Percentiles rank a stretch among this genome's conserved stretches.
Evolutionary conservation across 2,888 invertebrate genomes (phyloP).

Genomic region (Oxycera nigricornis): DNA sequence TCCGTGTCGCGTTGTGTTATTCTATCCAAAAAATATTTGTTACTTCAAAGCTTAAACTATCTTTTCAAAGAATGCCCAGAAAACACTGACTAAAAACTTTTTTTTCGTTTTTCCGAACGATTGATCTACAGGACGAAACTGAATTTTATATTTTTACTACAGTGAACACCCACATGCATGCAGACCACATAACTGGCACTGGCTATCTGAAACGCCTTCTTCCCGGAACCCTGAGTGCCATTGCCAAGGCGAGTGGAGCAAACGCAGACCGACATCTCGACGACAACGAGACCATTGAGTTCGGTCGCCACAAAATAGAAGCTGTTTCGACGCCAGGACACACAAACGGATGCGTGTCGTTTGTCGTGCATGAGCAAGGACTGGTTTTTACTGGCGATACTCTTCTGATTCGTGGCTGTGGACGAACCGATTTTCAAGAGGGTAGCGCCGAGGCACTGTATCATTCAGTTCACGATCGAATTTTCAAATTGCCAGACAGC

Average conservation of each 20-base stretch:
- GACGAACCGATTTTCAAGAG: constrained; percentile 98
- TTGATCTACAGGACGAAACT: too few species aligned
- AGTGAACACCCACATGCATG: constrained; percentile 99
- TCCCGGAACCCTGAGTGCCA: constrained; percentile 79
- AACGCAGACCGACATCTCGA: constrained; percentile 80
- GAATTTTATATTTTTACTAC: constrained; percentile 13
- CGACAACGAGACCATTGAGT: constrained; percentile 75
- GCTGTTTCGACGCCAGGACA: constrained; percentile 89
- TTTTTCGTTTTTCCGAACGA: too few species aligned
- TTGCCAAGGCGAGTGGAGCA: constrained; percentile 82
- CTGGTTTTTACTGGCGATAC: constrained; percentile 96
- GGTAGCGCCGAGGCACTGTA: constrained; percentile 82
- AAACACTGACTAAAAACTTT: too few species aligned
- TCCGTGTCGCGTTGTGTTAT: too few species aligned
- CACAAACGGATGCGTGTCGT: constrained; percentile 92
- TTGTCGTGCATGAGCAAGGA: constrained; percentile 77
- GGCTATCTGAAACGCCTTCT: constrained; percentile 82
- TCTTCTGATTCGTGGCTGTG: constrained; percentile 93
- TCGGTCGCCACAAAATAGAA: constrained; percentile 75
- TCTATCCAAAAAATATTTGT: too few species aligned
- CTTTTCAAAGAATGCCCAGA: too few species aligned
- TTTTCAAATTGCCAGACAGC: constrained; percentile 85
- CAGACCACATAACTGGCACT: constrained; percentile 97
- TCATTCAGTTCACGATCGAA: constrained; percentile 84
- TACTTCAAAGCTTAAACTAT: too few species aligned